A percentile compares a stretch with the other conserved stretches of the same genome.
Evolutionary conservation across 2,888 invertebrate species (phyloP).

Genomic region (Drosophila borealis): DNA sequence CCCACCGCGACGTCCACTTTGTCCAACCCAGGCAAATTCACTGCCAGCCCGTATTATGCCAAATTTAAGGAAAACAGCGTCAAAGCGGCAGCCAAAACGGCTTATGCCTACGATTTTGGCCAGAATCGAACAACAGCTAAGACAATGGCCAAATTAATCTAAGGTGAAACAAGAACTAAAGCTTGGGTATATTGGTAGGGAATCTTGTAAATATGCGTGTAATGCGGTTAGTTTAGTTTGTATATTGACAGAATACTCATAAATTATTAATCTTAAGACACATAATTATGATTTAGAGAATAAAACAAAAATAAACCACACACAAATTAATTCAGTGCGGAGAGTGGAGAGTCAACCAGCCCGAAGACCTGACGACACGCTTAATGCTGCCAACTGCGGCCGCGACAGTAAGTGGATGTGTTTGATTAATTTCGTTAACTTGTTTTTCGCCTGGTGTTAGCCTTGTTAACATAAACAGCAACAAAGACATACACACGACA

Average conservation of each 20-base stretch:
- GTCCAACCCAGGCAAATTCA: conserved; percentile 29
- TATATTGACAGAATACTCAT: conserved; percentile 65
- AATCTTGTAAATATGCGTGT: conserved; percentile 53
- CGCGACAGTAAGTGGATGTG: conserved; percentile 40
- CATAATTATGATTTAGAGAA: conserved; percentile 63
- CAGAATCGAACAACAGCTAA: conserved; percentile 42
- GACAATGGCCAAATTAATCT: conserved; percentile 5
- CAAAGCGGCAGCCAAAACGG: conserved; percentile 57
- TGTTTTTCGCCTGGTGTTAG: conserved; percentile 56
- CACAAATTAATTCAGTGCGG: conserved; percentile 50
- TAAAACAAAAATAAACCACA: conserved; percentile 55
- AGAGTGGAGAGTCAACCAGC: conserved; percentile 27
- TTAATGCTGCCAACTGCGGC: conserved; percentile 44
- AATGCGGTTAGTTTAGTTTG: conserved; percentile 52
- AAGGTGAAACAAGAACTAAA: conserved; percentile 31
- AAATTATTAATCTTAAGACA: conserved; percentile 58
- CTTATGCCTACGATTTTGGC: conserved; percentile 55
- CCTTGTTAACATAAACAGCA: conserved; percentile 62
- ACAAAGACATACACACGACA: conserved; percentile 4
- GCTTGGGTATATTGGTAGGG: conserved; percentile 4
- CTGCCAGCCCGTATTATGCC: conserved; percentile 59
- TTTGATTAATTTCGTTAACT: conserved; percentile 72
- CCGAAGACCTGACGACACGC: conserved; percentile 47
- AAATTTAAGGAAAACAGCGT: conserved; percentile 63
- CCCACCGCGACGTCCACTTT: conserved; percentile 19